These are phyloP conservation scores for Gymnothorax javanicus DNA, from an alignment of 2,797 vertebrate species.

Conservation along the genomic window DNA sequence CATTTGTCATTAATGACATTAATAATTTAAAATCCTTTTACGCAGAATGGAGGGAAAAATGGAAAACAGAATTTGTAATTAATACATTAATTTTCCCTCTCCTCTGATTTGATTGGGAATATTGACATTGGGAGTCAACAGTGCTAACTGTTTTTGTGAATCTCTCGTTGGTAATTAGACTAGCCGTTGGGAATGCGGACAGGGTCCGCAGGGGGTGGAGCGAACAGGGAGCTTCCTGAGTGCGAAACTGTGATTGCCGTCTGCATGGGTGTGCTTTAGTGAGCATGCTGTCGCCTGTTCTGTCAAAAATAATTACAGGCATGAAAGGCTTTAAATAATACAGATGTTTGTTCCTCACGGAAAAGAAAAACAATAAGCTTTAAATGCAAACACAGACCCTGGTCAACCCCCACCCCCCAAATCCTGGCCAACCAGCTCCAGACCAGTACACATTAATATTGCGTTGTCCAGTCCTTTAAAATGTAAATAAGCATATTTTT, in stretches of 20 bases:
- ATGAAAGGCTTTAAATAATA: not conserved
- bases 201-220: not conserved
- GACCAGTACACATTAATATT: not conserved
- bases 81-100: constrained; percentile 61
- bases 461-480: not conserved
- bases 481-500: not conserved
- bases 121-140: constrained; percentile 52
- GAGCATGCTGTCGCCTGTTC: not conserved
- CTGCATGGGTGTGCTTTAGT: not conserved
- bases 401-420: not conserved
- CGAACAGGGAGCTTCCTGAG: not conserved
- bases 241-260: not conserved
- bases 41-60: constrained; percentile 60
- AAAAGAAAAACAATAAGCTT: too few relatives aligned
- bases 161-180: constrained; percentile 62
- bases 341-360: not conserved
- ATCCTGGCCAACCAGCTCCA: not conserved
- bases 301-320: not conserved
- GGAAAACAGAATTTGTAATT: constrained; percentile 70
- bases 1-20: constrained; percentile 78
- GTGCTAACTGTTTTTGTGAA: constrained; percentile 59
- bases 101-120: constrained; percentile 61
- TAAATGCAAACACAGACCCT: too few relatives aligned
- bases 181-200: constrained; percentile 46
- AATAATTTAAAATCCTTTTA: constrained; percentile 75